These are phyloP conservation scores for Spheniscus humboldti DNA, from an alignment of 2,797 vertebrate genomes.

Conservation along the genomic window DNA sequence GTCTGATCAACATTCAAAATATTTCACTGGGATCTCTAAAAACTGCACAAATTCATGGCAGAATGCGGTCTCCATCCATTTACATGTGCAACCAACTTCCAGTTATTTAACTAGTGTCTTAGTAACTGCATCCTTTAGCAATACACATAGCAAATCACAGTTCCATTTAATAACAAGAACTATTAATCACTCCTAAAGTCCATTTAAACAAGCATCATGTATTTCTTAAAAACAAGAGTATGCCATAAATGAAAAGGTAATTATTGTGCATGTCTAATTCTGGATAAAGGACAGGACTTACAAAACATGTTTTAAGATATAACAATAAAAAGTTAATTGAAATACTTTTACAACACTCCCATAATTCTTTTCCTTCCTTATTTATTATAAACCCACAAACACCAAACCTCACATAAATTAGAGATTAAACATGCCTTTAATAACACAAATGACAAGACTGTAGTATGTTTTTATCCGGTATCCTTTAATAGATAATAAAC, in stretches of 20 bases:
- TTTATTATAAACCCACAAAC: not conserved
- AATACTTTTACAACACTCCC: not conserved
- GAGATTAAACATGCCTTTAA: not conserved
- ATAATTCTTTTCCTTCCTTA: not conserved
- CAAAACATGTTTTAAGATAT: not conserved
- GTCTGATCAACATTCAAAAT: not conserved
- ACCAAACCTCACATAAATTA: not conserved
- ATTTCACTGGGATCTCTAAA: not conserved
- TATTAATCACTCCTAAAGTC: not conserved
- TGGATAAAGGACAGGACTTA: not conserved
- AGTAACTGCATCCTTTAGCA: not conserved
- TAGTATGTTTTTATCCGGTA: not conserved
- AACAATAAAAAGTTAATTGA: constrained; percentile 23
- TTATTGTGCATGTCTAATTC: not conserved
- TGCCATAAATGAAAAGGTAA: not conserved
- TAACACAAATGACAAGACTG: not conserved
- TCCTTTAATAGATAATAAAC: not conserved
- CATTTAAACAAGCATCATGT: not conserved
- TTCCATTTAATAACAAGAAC: not conserved
- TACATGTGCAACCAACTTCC: not conserved
- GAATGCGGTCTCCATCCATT: not conserved
- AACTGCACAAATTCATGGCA: not conserved
- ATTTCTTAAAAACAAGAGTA: not conserved
- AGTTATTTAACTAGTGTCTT: not conserved
- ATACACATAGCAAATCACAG: not conserved